These are phyloP conservation scores for Chrysina gloriosa DNA, from an alignment of 2,888 invertebrate species.

Conservation along the genomic window DNA sequence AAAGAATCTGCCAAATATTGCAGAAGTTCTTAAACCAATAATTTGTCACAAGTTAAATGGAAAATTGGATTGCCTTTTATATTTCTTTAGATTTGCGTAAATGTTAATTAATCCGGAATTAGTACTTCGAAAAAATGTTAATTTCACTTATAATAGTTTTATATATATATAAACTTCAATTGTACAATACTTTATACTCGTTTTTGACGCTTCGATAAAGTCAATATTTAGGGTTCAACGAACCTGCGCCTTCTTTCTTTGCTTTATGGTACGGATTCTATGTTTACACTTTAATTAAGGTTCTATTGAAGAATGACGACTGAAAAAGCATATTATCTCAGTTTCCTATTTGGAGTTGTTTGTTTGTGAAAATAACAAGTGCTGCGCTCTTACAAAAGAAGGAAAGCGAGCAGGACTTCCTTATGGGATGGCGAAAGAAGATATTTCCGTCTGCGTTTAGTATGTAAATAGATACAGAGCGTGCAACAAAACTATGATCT, in stretches of 20 bases:
- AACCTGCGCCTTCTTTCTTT: background rate
- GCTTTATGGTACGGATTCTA: background rate
- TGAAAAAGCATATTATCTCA: constrained; percentile 32
- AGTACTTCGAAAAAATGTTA: too few relatives aligned
- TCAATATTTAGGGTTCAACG: constrained; percentile 12
- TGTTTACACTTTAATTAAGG: constrained; percentile 31
- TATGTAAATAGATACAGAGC: too few relatives aligned
- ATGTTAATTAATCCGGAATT: too few relatives aligned
- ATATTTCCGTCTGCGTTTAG: constrained; percentile 1
- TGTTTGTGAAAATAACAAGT: constrained; percentile 27
- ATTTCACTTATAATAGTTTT: too few relatives aligned
- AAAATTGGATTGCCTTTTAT: too few relatives aligned
- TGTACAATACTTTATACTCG: background rate
- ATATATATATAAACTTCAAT: background rate
- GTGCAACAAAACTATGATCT: too few relatives aligned
- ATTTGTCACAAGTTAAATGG: too few relatives aligned
- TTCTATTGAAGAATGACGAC: constrained; percentile 19
- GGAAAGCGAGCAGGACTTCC: constrained; percentile 25
- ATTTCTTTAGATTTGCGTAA: too few relatives aligned
- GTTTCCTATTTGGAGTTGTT: constrained; percentile 19
- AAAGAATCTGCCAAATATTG: too few relatives aligned
- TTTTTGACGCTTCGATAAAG: constrained; percentile 1
- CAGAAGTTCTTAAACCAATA: too few relatives aligned
- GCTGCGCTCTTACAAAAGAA: constrained; percentile 5
- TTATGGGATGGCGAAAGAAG: constrained; percentile 15